Evolutionary conservation across 2,888 invertebrate genomes (phyloP).

Genomic region (Anticlea derivata): DNA sequence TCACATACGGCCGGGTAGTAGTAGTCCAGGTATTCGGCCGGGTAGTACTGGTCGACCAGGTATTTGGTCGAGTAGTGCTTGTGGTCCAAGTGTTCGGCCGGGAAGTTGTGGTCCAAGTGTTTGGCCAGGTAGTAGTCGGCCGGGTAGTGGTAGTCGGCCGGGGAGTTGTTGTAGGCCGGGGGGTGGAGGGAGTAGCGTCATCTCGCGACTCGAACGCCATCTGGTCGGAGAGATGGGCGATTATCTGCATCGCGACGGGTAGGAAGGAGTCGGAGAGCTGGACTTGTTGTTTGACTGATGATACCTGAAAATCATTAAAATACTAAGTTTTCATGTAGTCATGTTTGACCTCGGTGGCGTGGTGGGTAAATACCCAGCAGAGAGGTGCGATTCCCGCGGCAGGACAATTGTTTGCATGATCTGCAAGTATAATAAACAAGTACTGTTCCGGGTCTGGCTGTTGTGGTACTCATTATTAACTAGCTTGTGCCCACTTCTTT

Average conservation of each 20-base stretch:
- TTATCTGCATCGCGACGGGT: conserved; percentile 87
- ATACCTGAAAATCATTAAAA: conserved; percentile 55
- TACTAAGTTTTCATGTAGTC: no score
- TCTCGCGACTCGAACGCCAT: conserved; percentile 82
- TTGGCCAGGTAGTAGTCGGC: conserved; percentile 30
- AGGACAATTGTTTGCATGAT: no score
- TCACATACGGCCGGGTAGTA: conserved; percentile 47
- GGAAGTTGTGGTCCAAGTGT: conserved; percentile 26
- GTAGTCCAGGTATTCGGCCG: conserved; percentile 35
- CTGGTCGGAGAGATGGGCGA: conserved; percentile 84
- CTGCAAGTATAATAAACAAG: no score
- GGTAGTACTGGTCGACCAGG: conserved; percentile 6
- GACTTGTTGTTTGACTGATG: conserved; percentile 72
- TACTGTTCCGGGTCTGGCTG: no score
- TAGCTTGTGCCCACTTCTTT: no score
- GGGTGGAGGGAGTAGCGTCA: conserved; percentile 56
- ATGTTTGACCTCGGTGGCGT: no score
- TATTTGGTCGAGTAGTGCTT: conserved; percentile 6
- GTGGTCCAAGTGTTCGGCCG: conserved; percentile 32
- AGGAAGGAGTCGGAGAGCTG: conserved; percentile 85
- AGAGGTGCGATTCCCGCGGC: no score
- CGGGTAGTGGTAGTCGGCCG: conserved; percentile 1
- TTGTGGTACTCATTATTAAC: no score
- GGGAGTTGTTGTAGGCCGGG: conserved; percentile 27
- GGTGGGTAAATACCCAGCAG: no score